Percentiles rank a stretch among this genome's conserved stretches.
Evolutionary conservation across 2,113 vertebrate species (phyloP).

Genomic region (Aptenodytes patagonicus): DNA sequence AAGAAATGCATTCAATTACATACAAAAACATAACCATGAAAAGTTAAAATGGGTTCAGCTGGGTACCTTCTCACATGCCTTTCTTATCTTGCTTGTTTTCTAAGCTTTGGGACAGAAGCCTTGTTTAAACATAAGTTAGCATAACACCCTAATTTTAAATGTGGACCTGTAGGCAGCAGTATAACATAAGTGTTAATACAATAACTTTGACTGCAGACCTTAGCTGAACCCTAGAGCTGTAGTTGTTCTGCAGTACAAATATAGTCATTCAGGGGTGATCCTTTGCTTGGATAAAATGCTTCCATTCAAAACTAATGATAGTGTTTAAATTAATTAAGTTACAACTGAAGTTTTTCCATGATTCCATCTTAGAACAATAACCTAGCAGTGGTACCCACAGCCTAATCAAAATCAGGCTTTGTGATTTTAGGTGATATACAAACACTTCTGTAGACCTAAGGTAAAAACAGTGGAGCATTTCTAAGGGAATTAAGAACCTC

Average conservation of each 20-base stretch:
- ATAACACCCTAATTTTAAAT: constrained; percentile 33
- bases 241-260: neutral
- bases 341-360: constrained; percentile 40
- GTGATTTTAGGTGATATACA: constrained; percentile 32
- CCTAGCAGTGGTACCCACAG: neutral
- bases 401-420: constrained; percentile 48
- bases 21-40: neutral
- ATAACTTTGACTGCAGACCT: constrained; percentile 3
- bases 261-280: neutral
- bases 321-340: constrained; percentile 47
- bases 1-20: neutral
- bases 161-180: constrained; percentile 47
- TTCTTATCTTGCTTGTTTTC: constrained; percentile 4
- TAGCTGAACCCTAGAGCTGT: neutral
- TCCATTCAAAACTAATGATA: constrained; percentile 27
- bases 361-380: constrained; percentile 57
- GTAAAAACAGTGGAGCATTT: neutral
- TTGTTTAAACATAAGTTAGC: constrained; percentile 1
- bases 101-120: neutral
- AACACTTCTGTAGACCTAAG: neutral
- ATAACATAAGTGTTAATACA: constrained; percentile 36
- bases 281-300: constrained; percentile 40
- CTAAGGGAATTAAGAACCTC: neutral
- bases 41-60: neutral
- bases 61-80: neutral